These are phyloP conservation scores for Drosophila funebris DNA, from an alignment of 1,140 invertebrate species.

Conservation along the genomic window DNA sequence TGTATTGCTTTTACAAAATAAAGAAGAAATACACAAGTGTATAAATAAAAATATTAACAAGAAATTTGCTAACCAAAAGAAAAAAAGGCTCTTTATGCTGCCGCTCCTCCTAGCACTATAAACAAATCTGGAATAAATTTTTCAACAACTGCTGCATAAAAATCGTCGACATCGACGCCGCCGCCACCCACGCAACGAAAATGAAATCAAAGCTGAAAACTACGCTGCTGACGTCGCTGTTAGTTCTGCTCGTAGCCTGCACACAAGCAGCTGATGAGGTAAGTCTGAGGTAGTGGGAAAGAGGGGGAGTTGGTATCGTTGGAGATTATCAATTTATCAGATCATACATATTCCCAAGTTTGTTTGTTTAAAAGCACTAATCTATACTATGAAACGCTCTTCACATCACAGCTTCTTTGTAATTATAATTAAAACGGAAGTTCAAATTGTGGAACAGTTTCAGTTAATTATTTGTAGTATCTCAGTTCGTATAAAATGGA, in stretches of 20 bases:
- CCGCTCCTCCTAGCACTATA: conserved; percentile 37
- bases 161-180: conserved; percentile 14
- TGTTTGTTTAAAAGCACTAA: no score
- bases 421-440: background rate
- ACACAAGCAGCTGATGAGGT: conserved; percentile 75
- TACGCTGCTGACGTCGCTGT: conserved; percentile 44
- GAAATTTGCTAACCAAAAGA: conserved; percentile 4
- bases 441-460: background rate
- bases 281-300: conserved; percentile 27
- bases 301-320: background rate
- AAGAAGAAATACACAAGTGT: background rate
- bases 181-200: conserved; percentile 38
- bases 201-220: conserved; percentile 74
- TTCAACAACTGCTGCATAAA: conserved; percentile 15
- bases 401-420: background rate
- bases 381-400: no score
- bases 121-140: conserved; percentile 51
- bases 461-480: background rate
- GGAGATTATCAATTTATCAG: background rate
- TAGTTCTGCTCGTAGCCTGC: conserved; percentile 58
- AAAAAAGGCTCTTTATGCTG: conserved; percentile 26
- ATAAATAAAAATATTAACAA: background rate
- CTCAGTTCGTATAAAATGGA: background rate
- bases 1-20: conserved; percentile 45
- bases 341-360: no score